These are phyloP conservation scores for Brenthis daphne DNA, from an alignment of 2,888 invertebrate genomes.

Conservation along the genomic window DNA sequence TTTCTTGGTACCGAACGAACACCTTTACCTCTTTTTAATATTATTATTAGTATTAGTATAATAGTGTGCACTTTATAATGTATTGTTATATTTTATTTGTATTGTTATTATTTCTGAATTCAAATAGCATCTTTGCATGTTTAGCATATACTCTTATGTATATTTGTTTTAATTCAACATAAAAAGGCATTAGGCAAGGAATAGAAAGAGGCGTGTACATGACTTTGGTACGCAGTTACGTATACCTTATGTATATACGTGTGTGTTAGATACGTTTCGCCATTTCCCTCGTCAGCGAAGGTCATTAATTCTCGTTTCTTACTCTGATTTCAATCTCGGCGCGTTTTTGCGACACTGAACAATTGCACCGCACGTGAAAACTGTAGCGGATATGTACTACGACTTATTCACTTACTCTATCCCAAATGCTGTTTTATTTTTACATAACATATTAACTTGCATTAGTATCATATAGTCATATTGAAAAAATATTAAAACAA, in stretches of 20 bases:
- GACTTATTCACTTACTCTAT: constrained; percentile 8
- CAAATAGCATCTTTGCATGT: constrained; percentile 4
- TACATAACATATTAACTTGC: too few relatives aligned
- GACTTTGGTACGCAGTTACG: background rate
- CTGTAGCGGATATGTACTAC: constrained; percentile 11
- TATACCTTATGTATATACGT: background rate
- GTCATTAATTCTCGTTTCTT: constrained; percentile 29
- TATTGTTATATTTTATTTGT: background rate
- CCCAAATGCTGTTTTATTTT: background rate
- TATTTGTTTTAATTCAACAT: constrained; percentile 7
- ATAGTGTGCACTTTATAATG: too few relatives aligned
- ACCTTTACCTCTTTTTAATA: too few relatives aligned
- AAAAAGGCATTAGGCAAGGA: constrained; percentile 11
- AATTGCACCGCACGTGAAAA: constrained; percentile 20
- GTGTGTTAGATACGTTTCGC: constrained; percentile 10
- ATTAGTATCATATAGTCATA: too few relatives aligned
- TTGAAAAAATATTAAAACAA: too few relatives aligned
- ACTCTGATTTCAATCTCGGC: constrained; percentile 28
- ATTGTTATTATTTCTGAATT: background rate
- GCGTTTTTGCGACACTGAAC: constrained; percentile 30
- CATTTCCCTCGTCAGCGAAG: constrained; percentile 24
- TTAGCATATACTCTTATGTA: background rate
- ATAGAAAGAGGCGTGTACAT: constrained; percentile 4
- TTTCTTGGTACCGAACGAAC: too few relatives aligned
- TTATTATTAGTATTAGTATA: too few relatives aligned